phyloP scores from a whole-genome alignment of 2,888 invertebrate genomes.

The Mantis religiosa region DNA sequence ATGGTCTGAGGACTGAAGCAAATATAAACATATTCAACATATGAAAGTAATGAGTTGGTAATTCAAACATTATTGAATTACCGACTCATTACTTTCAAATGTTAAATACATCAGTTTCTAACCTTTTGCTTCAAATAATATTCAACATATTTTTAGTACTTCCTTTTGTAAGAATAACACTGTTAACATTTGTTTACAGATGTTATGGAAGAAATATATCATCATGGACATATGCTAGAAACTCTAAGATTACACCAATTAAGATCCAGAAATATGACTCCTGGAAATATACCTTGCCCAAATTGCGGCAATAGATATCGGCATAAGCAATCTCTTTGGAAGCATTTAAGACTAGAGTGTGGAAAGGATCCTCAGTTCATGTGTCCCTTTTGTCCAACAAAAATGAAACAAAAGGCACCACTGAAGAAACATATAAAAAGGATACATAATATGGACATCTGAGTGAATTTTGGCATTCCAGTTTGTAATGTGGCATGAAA shows the following conservation, averaged over 20 bases:
- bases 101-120: too few relatives aligned
- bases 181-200: background rate
- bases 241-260: background rate
- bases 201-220: background rate
- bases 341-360: conserved; percentile 36
- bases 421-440: conserved; percentile 2
- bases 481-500: background rate
- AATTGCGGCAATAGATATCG: background rate
- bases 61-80: too few relatives aligned
- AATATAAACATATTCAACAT: background rate
- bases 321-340: conserved; percentile 32
- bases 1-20: background rate
- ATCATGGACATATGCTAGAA: background rate
- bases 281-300: background rate
- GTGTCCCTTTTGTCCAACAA: conserved; percentile 40
- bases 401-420: conserved; percentile 39
- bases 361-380: conserved; percentile 33
- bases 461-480: background rate
- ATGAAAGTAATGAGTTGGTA: too few relatives aligned
- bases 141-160: background rate
- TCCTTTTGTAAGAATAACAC: background rate
- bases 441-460: background rate
- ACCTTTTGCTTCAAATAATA: too few relatives aligned
- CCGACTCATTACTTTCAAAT: too few relatives aligned
- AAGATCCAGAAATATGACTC: background rate